phyloP scores from a whole-genome alignment of 2,797 vertebrate species.

The Thripadectes ignobilis region DNA sequence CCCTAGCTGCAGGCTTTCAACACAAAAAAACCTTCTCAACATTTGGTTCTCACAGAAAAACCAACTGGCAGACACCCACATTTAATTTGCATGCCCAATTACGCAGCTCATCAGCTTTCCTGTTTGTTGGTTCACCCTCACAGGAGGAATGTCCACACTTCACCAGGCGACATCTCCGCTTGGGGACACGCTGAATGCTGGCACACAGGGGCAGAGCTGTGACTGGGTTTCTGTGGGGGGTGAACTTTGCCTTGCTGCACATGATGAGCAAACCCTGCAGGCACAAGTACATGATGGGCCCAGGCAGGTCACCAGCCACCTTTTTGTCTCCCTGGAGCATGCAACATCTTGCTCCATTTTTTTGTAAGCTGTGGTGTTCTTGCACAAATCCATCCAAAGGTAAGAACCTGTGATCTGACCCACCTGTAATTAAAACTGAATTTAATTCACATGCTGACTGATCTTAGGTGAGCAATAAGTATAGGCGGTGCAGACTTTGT shows the following conservation, averaged over 20 bases:
- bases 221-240: neutral
- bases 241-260: neutral
- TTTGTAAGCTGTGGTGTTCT: neutral
- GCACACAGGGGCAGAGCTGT: neutral
- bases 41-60: neutral
- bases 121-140: neutral
- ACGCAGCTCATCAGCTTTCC: neutral
- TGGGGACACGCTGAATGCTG: fast-evolving
- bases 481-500: neutral
- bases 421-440: neutral
- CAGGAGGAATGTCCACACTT: neutral
- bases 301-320: neutral
- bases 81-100: neutral
- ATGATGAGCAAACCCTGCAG: neutral
- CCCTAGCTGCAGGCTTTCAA: neutral
- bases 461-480: neutral
- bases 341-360: neutral
- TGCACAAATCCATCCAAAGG: neutral
- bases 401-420: neutral
- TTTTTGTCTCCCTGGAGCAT: neutral
- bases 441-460: neutral
- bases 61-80: neutral
- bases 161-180: fast-evolving
- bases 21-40: neutral
- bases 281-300: neutral